A percentile compares a stretch with the other conserved stretches of the same genome.
These are phyloP conservation scores for Drosophila paulistorum DNA, from an alignment of 1,140 invertebrate genomes.

Conservation along the genomic window DNA sequence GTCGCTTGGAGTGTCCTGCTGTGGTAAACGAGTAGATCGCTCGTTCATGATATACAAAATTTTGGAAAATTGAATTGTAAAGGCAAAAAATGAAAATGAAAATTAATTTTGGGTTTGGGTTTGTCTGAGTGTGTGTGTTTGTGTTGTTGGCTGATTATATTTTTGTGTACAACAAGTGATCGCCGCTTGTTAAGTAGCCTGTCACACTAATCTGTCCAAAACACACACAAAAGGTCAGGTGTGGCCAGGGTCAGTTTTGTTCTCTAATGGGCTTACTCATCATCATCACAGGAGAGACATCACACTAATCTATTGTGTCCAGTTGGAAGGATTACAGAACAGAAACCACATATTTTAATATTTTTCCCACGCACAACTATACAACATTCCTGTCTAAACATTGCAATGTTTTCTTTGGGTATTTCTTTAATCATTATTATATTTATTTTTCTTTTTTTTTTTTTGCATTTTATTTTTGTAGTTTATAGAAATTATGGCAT, in stretches of 20 bases:
- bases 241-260: slow-evolving; percentile 12
- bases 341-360: slow-evolving; percentile 55
- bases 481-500: slow-evolving; percentile 65
- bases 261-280: slow-evolving; percentile 50
- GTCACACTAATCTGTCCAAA: slow-evolving; percentile 69
- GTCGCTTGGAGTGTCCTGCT: slow-evolving; percentile 44
- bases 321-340: slow-evolving; percentile 51
- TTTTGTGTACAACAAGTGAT: slow-evolving; percentile 59
- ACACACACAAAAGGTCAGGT: slow-evolving; percentile 56
- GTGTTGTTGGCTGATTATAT: slow-evolving; percentile 20
- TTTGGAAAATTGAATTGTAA: slow-evolving; percentile 65
- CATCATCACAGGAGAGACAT: slow-evolving; percentile 7
- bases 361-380: slow-evolving; percentile 63
- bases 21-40: slow-evolving; percentile 44
- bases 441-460: slow-evolving; percentile 36
- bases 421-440: slow-evolving; percentile 12
- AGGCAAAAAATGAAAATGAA: slow-evolving; percentile 14
- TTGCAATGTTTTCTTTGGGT: not conserved
- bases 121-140: too few relatives aligned
- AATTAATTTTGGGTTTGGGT: slow-evolving; percentile 13
- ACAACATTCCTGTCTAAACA: slow-evolving; percentile 19
- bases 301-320: slow-evolving; percentile 43
- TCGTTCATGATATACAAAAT: slow-evolving; percentile 42
- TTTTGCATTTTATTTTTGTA: slow-evolving; percentile 58
- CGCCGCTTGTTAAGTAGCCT: slow-evolving; percentile 65